Percentiles rank a stretch among this genome's conserved stretches.
Evolutionary conservation across 2,113 vertebrate species (phyloP).

Genomic region (Smithornis capensis): DNA sequence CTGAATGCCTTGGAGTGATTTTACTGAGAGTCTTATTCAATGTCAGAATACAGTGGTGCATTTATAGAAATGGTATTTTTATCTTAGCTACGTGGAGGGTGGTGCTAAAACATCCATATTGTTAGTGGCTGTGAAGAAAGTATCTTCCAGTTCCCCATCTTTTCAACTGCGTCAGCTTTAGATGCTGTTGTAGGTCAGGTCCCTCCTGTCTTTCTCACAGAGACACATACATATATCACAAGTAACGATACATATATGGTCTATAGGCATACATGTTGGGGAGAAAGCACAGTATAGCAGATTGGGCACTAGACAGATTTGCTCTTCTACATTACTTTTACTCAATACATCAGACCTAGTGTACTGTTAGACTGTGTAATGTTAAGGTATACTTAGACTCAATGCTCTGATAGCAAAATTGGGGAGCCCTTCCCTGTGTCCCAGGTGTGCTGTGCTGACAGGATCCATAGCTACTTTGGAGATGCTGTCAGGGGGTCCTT

Average conservation of each 20-base stretch:
- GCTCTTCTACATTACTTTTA: background rate
- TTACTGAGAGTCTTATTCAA: background rate
- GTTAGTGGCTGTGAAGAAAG: background rate
- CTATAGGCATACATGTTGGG: background rate
- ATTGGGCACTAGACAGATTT: background rate
- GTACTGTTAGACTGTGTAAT: background rate
- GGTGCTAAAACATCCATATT: background rate
- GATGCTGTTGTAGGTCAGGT: background rate
- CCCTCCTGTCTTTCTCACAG: background rate
- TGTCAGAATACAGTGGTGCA: background rate
- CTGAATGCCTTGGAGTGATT: background rate
- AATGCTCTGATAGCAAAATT: background rate
- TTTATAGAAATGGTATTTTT: constrained; percentile 50
- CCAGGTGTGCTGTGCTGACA: background rate
- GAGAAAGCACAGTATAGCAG: background rate
- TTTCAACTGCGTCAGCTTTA: background rate
- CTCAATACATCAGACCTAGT: background rate
- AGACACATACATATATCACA: fast-evolving
- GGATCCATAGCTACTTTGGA: background rate
- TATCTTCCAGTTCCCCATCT: background rate
- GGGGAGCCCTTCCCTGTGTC: background rate
- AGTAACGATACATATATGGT: background rate
- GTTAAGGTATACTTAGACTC: background rate
- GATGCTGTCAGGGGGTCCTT: background rate
- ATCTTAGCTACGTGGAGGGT: background rate